Percentiles rank a stretch among this genome's conserved stretches.
Conservation (phyloP, 2,797 vertebrate species). For the Vultur gryphus region DNA sequence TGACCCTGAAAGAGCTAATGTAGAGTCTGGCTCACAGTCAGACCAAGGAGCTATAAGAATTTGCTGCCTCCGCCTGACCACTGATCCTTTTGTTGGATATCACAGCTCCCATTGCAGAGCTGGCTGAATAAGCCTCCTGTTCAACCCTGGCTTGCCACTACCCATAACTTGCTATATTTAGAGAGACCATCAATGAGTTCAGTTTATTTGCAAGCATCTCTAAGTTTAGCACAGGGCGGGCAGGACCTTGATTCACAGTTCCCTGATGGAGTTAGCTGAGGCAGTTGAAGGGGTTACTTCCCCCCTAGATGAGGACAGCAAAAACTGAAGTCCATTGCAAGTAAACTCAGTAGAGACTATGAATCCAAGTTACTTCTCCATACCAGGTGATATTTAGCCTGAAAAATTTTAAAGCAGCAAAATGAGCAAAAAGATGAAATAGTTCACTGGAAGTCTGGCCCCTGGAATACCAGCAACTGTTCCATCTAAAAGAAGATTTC, state of each 20-base stretch:
- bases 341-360: background rate
- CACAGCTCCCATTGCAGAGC: background rate
- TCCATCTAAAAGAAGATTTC: background rate
- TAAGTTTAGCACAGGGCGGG: background rate
- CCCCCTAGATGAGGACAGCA: fast-evolving
- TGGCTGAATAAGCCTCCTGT: background rate
- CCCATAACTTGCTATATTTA: background rate
- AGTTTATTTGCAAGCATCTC: background rate
- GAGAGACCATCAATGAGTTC: background rate
- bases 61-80: background rate
- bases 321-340: background rate
- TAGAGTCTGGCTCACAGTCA: background rate
- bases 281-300: background rate
- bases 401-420: background rate
- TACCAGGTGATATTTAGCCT: background rate
- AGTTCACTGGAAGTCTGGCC: background rate
- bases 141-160: background rate
- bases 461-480: background rate
- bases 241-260: background rate
- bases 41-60: background rate
- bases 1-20: background rate
- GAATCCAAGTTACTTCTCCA: background rate
- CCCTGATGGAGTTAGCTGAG: background rate
- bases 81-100: background rate
- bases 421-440: background rate